Evolutionary conservation across 1,140 invertebrate species (phyloP).

Genomic region (Meloidogyne hapla): DNA sequence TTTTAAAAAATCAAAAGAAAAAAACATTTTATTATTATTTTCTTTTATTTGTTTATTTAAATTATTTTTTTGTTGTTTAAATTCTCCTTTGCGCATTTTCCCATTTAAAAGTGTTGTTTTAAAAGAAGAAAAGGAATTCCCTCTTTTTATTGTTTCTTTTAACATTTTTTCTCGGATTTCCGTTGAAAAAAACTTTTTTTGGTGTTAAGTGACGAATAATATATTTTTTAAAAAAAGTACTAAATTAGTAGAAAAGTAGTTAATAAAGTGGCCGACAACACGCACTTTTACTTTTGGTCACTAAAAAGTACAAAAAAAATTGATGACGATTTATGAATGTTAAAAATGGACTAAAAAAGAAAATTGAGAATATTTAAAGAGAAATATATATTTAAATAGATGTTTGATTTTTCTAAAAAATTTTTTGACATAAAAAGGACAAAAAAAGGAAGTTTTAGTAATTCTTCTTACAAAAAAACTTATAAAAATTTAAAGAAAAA

Average conservation of each 20-base stretch:
- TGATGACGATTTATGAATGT: not conserved
- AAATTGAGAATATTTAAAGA: not conserved
- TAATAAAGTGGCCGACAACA: not conserved
- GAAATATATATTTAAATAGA: not conserved
- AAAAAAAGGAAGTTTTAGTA: not conserved
- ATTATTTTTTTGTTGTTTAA: not conserved
- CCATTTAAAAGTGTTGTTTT: not conserved
- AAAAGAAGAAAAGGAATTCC: not conserved
- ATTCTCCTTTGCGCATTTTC: not conserved
- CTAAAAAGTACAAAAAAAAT: not conserved
- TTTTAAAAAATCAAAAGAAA: not conserved
- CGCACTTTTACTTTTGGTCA: not conserved
- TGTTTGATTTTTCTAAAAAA: not conserved
- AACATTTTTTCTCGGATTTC: not conserved
- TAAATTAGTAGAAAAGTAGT: not conserved
- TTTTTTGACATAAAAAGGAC: not conserved
- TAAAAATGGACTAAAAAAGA: not conserved
- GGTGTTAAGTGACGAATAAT: not conserved
- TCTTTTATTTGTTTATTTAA: not conserved
- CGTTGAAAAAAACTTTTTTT: not conserved
- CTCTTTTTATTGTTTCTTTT: not conserved
- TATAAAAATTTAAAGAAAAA: not conserved
- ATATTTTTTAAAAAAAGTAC: not conserved
- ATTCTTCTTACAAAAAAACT: not conserved
- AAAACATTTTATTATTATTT: not conserved